Base-by-base conservation (phyloP, 1,140 invertebrate species). In the Pseudobourletiella spinata region DNA sequence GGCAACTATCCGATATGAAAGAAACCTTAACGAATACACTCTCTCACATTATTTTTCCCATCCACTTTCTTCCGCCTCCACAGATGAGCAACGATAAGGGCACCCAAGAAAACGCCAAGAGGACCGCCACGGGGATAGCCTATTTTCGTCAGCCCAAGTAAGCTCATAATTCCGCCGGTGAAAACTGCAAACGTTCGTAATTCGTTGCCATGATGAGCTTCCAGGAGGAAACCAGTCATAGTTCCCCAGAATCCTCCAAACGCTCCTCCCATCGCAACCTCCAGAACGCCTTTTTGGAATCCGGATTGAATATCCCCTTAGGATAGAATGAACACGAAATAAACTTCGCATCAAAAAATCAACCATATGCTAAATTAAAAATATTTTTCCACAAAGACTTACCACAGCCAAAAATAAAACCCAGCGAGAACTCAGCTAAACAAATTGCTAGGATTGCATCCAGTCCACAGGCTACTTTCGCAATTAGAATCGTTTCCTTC, bases 391-490 rank as follows among this genome's bases (percentile, higher is more conserved):
- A 22, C 57, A 25, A 11, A 58, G n/a, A 18, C 8, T 15, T 43
- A 69, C 67, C 64, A 26, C 66, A 29, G 6, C 44, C 39, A 42
- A 57, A 69, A 6, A 62, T 57, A 44, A 69, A 66, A 25, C 67
- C 67, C 15, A 64, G 32, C 15, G 58, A 56, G 3, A 60, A 30
- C 46, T 66, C 57, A 8, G 64, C 52, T 54, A 69, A 46, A 25
- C 35, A 46, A 56, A 69, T 69, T 3, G 60, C 67, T 22, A 69
- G 42, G 39, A 64, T 58, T 29, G 67, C 67, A 42, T 69, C 67
- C 16, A 69, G 61, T 15, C 67, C 67, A 57, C 64, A 60, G 35
- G 46, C 67, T 11, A 32, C 57, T 48, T 63, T 69, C 16, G 59
- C 64, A 55, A 66, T 64, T 14, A 51, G 8, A 4, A 68, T 63